These are phyloP conservation scores for Neolamprologus sp. DNA, from an alignment of 2,113 vertebrate genomes.

Conservation along the genomic window DNA sequence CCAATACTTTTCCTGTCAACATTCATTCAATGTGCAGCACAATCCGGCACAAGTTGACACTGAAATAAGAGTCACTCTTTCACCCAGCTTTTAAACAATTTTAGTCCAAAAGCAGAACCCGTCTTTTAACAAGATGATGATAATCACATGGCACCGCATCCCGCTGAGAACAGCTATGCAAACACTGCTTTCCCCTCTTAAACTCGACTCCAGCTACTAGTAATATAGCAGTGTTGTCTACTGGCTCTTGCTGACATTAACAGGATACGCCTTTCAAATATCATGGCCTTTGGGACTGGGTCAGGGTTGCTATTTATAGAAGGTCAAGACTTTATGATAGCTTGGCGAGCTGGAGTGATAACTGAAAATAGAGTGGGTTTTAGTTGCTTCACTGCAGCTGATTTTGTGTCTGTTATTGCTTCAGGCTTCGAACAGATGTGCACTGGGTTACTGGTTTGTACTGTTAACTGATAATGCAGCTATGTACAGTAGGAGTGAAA, in stretches of 20 bases:
- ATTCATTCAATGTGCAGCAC: background rate
- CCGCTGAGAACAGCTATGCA: background rate
- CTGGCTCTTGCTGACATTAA: conserved; percentile 65
- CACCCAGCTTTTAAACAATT: conserved; percentile 34
- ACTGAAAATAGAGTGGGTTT: conserved; percentile 53
- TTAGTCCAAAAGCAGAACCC: background rate
- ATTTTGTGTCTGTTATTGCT: conserved; percentile 33
- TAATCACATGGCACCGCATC: background rate
- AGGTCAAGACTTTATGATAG: conserved; percentile 56
- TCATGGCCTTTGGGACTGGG: conserved; percentile 76
- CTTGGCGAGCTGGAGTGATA: conserved; percentile 41
- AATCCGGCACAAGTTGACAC: background rate
- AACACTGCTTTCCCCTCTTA: background rate
- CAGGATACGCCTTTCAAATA: conserved; percentile 75
- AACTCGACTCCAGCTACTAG: conserved; percentile 2
- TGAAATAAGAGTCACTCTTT: conserved; percentile 6
- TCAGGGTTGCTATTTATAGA: conserved; percentile 70
- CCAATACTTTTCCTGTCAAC: conserved; percentile 38
- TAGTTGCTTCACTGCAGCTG: conserved; percentile 18
- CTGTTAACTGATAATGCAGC: background rate
- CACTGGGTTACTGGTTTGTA: background rate
- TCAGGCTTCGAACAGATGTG: conserved; percentile 40
- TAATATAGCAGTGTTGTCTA: conserved; percentile 42
- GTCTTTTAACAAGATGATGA: background rate
- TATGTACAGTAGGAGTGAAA: background rate